Evolutionary conservation across 2,113 vertebrate genomes (phyloP).

Genomic region (Cyprinodon variegatus): DNA sequence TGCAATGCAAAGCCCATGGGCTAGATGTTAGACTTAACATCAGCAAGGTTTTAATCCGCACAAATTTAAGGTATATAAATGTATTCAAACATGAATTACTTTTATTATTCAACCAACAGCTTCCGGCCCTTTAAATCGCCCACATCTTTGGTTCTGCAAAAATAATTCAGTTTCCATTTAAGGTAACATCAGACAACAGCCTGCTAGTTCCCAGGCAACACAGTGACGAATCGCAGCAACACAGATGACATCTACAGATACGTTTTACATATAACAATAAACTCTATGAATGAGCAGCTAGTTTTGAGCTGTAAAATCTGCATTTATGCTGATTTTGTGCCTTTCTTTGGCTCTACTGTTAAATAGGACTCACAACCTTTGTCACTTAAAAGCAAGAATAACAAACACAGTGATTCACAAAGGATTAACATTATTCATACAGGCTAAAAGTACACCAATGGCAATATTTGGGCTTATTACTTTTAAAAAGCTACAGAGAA

Average conservation of each 20-base stretch:
- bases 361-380: background rate
- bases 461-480: background rate
- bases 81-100: background rate
- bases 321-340: background rate
- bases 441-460: background rate
- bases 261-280: background rate
- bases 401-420: background rate
- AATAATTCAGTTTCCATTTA: slow-evolving; percentile 18
- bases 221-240: slow-evolving; percentile 10
- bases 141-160: slow-evolving; percentile 2
- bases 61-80: background rate
- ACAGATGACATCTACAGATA: slow-evolving; percentile 23
- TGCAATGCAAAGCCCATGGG: background rate
- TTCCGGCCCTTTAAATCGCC: slow-evolving; percentile 1
- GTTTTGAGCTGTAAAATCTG: background rate
- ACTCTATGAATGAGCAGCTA: background rate
- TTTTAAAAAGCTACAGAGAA: background rate
- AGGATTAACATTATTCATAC: background rate
- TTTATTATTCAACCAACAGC: background rate
- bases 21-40: background rate
- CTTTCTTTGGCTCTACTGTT: background rate
- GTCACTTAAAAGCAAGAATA: background rate
- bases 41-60: background rate
- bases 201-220: slow-evolving; percentile 47
- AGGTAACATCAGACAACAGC: slow-evolving; percentile 24